phyloP scores from a whole-genome alignment of 92 coral and sea anemone genomes.

The Bergia sp. region DNA sequence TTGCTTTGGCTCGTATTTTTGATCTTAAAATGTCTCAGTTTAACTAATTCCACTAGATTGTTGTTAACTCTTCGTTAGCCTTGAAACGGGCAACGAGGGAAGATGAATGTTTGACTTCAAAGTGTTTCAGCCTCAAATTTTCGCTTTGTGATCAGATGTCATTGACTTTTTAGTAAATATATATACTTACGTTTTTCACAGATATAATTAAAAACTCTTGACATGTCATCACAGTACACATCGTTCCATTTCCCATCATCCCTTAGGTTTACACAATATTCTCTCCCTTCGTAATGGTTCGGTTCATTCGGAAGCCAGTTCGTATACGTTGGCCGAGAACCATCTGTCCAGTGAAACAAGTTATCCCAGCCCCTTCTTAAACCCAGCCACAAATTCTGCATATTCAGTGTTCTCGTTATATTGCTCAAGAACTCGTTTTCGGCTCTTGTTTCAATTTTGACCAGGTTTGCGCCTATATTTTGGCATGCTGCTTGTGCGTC shows the following conservation, averaged over 20 bases:
- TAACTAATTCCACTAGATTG: too few relatives aligned
- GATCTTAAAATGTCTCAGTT: too few relatives aligned
- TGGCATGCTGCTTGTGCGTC: constrained; percentile 27
- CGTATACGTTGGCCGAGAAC: constrained; percentile 1
- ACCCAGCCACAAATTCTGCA: background rate
- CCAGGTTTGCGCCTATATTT: constrained; percentile 22
- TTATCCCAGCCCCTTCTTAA: constrained; percentile 5
- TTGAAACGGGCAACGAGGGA: too few relatives aligned
- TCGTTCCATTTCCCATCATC: constrained; percentile 2
- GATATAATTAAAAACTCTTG: background rate
- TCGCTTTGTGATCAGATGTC: background rate
- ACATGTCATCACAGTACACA: background rate
- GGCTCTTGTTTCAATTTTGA: background rate
- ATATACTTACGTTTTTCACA: constrained; percentile 23
- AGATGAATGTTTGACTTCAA: background rate
- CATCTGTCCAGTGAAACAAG: constrained; percentile 38
- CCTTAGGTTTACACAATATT: background rate
- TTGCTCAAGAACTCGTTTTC: too few relatives aligned
- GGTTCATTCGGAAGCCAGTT: constrained; percentile 6
- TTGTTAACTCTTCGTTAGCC: too few relatives aligned
- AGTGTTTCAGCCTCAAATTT: background rate
- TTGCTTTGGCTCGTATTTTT: too few relatives aligned
- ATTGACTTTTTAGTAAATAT: background rate
- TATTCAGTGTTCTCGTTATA: background rate
- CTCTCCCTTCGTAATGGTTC: background rate